These are phyloP conservation scores for Hirtodrosophila trivittata DNA, from an alignment of 2,888 invertebrate genomes.

Conservation along the genomic window DNA sequence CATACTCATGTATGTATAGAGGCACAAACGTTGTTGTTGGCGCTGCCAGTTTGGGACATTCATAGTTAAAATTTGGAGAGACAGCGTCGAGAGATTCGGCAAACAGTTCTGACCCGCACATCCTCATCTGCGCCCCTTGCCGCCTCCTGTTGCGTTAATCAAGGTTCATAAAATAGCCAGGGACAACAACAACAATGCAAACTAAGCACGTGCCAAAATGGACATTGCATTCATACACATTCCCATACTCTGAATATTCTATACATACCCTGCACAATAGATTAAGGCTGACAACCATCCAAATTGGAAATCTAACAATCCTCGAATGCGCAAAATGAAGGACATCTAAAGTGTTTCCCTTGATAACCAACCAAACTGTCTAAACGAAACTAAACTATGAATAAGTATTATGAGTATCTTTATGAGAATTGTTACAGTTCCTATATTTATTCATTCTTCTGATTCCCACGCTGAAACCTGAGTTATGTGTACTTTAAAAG, in stretches of 20 bases:
- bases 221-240: conserved; percentile 34
- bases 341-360: too few relatives aligned
- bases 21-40: conserved; percentile 30
- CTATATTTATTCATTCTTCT: too few relatives aligned
- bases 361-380: too few relatives aligned
- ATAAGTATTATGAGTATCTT: too few relatives aligned
- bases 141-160: conserved; percentile 64
- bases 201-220: conserved; percentile 71
- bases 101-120: conserved; percentile 51
- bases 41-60: conserved; percentile 60
- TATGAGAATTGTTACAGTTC: too few relatives aligned
- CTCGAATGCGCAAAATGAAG: too few relatives aligned
- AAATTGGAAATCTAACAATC: background rate
- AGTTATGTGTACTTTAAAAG: too few relatives aligned
- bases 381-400: too few relatives aligned
- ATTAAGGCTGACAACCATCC: too few relatives aligned
- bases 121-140: background rate
- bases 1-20: conserved; percentile 7
- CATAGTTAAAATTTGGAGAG: conserved; percentile 77
- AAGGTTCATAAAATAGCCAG: conserved; percentile 70
- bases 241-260: background rate
- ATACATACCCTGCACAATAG: background rate
- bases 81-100: conserved; percentile 75
- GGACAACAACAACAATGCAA: conserved; percentile 38
- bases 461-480: too few relatives aligned